A percentile compares a stretch with the other conserved stretches of the same genome.
phyloP scores from a whole-genome alignment of 2,797 vertebrate species.

The Smutsia gigantea region DNA sequence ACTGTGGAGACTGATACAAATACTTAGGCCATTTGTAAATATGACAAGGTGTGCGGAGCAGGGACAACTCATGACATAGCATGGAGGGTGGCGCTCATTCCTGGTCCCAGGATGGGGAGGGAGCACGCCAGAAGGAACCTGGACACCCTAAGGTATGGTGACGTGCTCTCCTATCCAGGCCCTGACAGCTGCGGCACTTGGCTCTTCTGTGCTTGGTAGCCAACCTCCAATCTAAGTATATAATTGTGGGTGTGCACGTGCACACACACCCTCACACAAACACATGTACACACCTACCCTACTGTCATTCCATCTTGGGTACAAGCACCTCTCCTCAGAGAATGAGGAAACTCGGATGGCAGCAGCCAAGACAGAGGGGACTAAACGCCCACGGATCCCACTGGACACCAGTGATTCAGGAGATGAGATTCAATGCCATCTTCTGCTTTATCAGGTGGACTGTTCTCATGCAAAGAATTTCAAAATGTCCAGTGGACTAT shows the following conservation, averaged over 20 bases:
- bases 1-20: not conserved
- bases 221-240: not conserved
- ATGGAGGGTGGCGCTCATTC: not conserved
- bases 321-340: not conserved
- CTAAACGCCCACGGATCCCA: not conserved
- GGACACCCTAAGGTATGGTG: not conserved
- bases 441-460: not conserved
- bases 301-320: not conserved
- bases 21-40: not conserved
- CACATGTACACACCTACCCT: too few species aligned
- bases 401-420: not conserved
- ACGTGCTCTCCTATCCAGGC: not conserved
- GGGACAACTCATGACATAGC: not conserved
- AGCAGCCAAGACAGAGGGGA: not conserved
- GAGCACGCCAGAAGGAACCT: not conserved
- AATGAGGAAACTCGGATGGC: not conserved
- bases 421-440: not conserved
- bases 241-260: not conserved
- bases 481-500: not conserved
- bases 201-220: not conserved
- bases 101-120: accelerated
- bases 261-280: not conserved
- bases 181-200: too few species aligned
- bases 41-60: accelerated
- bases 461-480: not conserved